Base-by-base conservation (phyloP, 1,140 invertebrate genomes). In the Diorhabda sublineata region DNA sequence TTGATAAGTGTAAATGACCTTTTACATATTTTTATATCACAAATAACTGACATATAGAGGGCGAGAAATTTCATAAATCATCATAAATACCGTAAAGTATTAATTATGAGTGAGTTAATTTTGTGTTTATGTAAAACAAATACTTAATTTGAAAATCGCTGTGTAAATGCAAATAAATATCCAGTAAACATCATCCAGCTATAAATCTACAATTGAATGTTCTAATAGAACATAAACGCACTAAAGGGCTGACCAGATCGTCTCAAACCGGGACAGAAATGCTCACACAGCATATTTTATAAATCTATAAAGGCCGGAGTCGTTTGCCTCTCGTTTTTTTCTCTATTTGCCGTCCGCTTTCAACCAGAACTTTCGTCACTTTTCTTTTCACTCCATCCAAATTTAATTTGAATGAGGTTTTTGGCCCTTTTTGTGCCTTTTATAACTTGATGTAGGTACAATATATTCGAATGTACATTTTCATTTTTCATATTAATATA, bases 261-360 rank as follows among this genome's bases (percentile, higher is more conserved):
- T 41, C 56, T 58, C 47, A 45, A 65, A 44, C 52, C 47, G 65
- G 45, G 57, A 52, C 6, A 67, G 65, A 67, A 67, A 67, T 67
- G 65, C 65, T 58, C 65, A 47, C 65, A 67, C 65, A 67, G 65
- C 65, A 67, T 67, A 67, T 67, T 67, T 67, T 67, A 67, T 43
- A 67, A 67, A 67, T 67, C 65, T 67, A 67, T 67, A 67, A 67
- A 67, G 58, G 65, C 65, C 44, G 65, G 43, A 42, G 41, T 57
- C 42, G 6, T 6, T 6, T 6, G 47, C 4, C n/a, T 6, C 47
- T n/a, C 47, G 47, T 43, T 61, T 43, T 41, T 43, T 60, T 60
- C 60, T 60, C 65, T 67, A 26, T 26, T 59, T 61, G 57, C 65
- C 43, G 57, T 67, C 65, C 65, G 58, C 57, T 42, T 61, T 61